Evolutionary conservation across 2,113 vertebrate species (phyloP).

Genomic region (Silurus glanis): DNA sequence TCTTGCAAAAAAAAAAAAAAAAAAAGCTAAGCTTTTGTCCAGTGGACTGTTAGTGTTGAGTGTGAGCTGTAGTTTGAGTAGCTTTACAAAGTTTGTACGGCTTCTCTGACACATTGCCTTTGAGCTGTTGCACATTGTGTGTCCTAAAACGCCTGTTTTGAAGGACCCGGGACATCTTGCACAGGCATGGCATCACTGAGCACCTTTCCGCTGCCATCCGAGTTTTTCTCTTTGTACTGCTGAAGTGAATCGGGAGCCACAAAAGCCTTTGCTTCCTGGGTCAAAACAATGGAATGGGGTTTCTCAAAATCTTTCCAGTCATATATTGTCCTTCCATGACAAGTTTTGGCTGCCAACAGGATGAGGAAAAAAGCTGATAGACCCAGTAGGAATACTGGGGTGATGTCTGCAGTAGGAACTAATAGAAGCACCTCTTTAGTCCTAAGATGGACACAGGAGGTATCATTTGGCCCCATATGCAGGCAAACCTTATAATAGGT

Average conservation of each 20-base stretch:
- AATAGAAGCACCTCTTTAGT: conserved; percentile 73
- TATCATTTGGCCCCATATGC: conserved; percentile 73
- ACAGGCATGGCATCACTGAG: conserved; percentile 42
- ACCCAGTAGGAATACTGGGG: conserved; percentile 67
- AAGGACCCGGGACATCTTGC: conserved; percentile 52
- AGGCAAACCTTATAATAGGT: conserved; percentile 89
- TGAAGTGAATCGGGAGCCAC: conserved; percentile 41
- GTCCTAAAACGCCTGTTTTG: conserved; percentile 46
- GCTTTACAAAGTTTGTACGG: conserved; percentile 40
- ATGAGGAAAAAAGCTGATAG: conserved; percentile 72
- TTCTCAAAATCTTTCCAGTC: conserved; percentile 53
- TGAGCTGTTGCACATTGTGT: background rate
- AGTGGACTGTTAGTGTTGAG: conserved; percentile 32
- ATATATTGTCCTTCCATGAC: conserved; percentile 58
- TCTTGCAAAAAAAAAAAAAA: conserved; percentile 52
- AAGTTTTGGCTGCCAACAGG: conserved; percentile 69
- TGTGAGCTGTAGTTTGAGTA: conserved; percentile 41
- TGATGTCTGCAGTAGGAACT: conserved; percentile 58
- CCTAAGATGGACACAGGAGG: conserved; percentile 74
- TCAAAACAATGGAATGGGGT: conserved; percentile 48
- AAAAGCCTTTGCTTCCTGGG: conserved; percentile 60
- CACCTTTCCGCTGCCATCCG: conserved; percentile 48
- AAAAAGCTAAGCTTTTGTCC: conserved; percentile 44
- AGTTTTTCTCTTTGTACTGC: conserved; percentile 35
- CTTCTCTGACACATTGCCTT: conserved; percentile 34